phyloP scores from a whole-genome alignment of 2,888 invertebrate genomes.

The Lasioglossum vierecki region DNA sequence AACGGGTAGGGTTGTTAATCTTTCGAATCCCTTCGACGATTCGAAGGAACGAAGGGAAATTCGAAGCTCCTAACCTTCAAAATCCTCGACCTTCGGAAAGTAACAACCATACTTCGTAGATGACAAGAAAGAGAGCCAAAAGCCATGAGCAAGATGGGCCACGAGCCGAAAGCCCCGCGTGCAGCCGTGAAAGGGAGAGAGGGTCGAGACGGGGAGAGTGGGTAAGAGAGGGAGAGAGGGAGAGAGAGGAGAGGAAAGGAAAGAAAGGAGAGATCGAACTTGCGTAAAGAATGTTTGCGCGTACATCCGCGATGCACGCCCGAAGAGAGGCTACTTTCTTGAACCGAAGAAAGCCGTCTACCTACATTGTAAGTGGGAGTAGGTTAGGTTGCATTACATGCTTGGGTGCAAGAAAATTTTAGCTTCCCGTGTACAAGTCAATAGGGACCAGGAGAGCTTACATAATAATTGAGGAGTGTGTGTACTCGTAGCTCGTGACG shows the following conservation, averaged over 20 bases:
- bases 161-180: neutral
- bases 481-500: neutral
- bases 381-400: conserved; percentile 50
- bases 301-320: conserved; percentile 59
- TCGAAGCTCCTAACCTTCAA: no score
- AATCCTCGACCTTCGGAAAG: no score
- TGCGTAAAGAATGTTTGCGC: conserved; percentile 62
- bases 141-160: neutral
- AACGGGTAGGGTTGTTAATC: no score
- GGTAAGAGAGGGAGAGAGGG: conserved; percentile 30
- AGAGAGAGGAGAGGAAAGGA: conserved; percentile 43
- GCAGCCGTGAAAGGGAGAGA: neutral
- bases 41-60: no score
- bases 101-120: neutral
- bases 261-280: conserved; percentile 51
- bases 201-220: neutral
- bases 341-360: conserved; percentile 77
- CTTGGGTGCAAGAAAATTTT: conserved; percentile 37
- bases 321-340: conserved; percentile 66
- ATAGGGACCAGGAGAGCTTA: conserved; percentile 24
- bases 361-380: conserved; percentile 76
- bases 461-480: conserved; percentile 37
- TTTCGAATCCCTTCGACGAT: no score
- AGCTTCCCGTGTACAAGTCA: conserved; percentile 25
- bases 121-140: neutral